Percentiles rank a stretch among this genome's conserved stretches.
Conservation (phyloP, 2,113 vertebrate genomes). For the Forbesichthys papilliferus region DNA sequence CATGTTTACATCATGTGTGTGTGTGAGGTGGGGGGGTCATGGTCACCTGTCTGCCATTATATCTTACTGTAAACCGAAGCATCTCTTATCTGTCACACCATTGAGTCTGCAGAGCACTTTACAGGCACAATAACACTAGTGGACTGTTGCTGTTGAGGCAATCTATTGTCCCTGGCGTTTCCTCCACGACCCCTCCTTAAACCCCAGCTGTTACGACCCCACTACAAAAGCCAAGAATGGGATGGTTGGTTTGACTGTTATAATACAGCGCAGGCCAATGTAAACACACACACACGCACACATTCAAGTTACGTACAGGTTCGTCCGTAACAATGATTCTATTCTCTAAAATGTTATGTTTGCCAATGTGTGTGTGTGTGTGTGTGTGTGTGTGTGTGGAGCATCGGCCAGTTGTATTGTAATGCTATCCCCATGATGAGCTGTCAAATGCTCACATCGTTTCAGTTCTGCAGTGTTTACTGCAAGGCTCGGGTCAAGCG, state of each 20-base stretch:
- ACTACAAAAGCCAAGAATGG: constrained; percentile 1
- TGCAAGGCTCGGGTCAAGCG: no score
- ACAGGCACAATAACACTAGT: not conserved
- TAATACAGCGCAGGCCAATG: not conserved
- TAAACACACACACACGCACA: not conserved
- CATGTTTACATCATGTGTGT: constrained; percentile 30
- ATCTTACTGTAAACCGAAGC: no score
- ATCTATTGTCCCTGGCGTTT: not conserved
- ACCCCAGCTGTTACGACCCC: constrained; percentile 1
- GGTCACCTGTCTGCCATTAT: no score
- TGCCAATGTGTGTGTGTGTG: not conserved
- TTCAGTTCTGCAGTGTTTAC: no score
- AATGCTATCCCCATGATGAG: no score
- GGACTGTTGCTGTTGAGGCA: not conserved
- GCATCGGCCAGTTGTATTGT: not conserved
- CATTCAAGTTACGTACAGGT: constrained; percentile 5
- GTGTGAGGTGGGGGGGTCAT: not conserved
- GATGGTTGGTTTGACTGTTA: not conserved
- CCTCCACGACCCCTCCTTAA: constrained; percentile 8
- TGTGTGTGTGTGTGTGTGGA: constrained; percentile 1
- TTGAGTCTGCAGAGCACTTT: not conserved
- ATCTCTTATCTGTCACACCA: constrained; percentile 2
- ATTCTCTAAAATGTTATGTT: not conserved
- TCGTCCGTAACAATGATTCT: no score
- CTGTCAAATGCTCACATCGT: no score